Base-by-base conservation (phyloP, 2,888 invertebrate species). In the Stenoptilia bipunctidactyla region DNA sequence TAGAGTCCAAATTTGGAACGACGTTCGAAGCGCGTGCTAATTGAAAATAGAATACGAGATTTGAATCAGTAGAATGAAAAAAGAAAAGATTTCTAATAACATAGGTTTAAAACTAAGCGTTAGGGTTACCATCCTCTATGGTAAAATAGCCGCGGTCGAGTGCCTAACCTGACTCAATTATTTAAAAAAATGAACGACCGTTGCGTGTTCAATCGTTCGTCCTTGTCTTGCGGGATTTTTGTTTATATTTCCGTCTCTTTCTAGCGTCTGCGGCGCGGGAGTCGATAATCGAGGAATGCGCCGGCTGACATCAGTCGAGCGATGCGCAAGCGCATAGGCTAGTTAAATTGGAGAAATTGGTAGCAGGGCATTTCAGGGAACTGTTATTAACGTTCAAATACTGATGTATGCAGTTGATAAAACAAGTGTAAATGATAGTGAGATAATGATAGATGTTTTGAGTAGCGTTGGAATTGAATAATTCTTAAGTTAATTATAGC, bases 341-440 rank as follows among this genome's bases (percentile, higher is more conserved):
- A 77, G 79, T 80, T 79, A 79, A 80, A 80, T 77, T 75, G 68
- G 70, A 77, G 76, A 76, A 77, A 82, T 82, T 80, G 73, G 74
- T 73, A 70, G 68, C 57, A 53, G 52, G 58, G 67, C 65, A 61
- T 65, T 66, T 66, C 55, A 57, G 62, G 52, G 57, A 66, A 68
- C 63, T 64, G 57, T 61, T 66, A 61, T 58, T 66, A 73, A 70
- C 62, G 62, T 65, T 59, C 59, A 58, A 65, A 58, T 55, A 54
- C 56, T 52, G 52, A 51, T 49, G 52, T 55, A 54, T 56, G 55
- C 48, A 52, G 20, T 20, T 13, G 42, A 45, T 45, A 45, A 25
- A 15, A 34, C 13, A 34, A 34, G 13, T 13, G 34, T 34, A 34
- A 14, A 34, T 34, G 34, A 34, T 35, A 42, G 27, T 34, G 37